A percentile compares a stretch with the other conserved stretches of the same genome.
Conservation (phyloP, 2,888 invertebrate species). For the Pocota personata region DNA sequence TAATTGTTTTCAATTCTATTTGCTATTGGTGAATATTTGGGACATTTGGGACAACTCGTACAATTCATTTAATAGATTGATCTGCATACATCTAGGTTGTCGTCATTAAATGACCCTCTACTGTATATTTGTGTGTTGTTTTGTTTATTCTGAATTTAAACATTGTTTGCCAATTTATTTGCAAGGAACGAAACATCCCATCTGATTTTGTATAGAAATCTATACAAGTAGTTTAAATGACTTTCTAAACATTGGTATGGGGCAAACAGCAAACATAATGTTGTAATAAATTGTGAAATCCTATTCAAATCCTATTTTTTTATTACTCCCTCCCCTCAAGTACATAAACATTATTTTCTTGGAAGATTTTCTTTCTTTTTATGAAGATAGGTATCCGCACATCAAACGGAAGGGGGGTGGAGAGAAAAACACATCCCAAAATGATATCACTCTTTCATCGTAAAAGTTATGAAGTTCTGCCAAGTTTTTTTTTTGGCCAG, state of each 20-base stretch:
- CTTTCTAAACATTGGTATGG: conserved; percentile 32
- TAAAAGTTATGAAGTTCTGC: conserved; percentile 41
- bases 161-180: conserved; percentile 56
- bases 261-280: neutral
- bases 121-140: conserved; percentile 21
- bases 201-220: conserved; percentile 29
- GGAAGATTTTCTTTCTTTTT: conserved; percentile 7
- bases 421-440: neutral
- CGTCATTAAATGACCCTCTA: conserved; percentile 46
- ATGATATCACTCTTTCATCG: conserved; percentile 53
- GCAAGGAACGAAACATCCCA: conserved; percentile 37
- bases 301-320: neutral
- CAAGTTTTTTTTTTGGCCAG: conserved; percentile 30
- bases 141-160: conserved; percentile 27
- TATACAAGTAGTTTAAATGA: conserved; percentile 24
- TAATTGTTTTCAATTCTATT: conserved; percentile 69
- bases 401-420: conserved; percentile 8
- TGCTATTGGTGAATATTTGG: conserved; percentile 32
- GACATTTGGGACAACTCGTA: conserved; percentile 13
- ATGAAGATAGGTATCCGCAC: neutral
- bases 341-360: conserved; percentile 35
- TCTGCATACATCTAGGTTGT: conserved; percentile 16
- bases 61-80: conserved; percentile 6
- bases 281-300: conserved; percentile 2
- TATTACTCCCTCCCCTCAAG: conserved; percentile 7